Conservation (phyloP, 1,140 invertebrate species). For the Leptopilina boulardi region DNA sequence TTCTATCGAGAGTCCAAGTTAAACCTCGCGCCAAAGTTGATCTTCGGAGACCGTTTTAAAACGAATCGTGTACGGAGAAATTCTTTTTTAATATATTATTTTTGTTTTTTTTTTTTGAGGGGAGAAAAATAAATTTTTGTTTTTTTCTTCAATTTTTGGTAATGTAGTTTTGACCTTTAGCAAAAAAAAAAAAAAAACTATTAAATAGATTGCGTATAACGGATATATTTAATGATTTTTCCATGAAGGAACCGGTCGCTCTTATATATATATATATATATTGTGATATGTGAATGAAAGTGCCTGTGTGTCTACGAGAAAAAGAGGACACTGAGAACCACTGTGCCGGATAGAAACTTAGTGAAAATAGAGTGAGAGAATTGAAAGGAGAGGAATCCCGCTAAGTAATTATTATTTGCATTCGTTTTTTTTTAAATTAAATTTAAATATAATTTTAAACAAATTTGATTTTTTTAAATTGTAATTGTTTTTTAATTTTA, state of each 20-base stretch:
- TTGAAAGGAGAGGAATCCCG: neutral
- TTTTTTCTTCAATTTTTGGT: no score
- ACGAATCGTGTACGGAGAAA: neutral
- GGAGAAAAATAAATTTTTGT: neutral
- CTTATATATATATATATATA: no score
- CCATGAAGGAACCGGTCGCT: neutral
- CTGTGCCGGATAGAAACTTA: slow-evolving; percentile 15
- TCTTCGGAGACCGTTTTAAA: neutral
- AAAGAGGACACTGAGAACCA: slow-evolving; percentile 22
- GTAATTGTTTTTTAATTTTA: no score
- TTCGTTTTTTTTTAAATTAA: neutral
- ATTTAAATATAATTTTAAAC: no score
- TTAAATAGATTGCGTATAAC: neutral
- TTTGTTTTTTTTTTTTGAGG: neutral
- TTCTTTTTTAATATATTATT: no score
- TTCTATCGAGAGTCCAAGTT: slow-evolving; percentile 13
- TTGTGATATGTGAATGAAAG: slow-evolving; percentile 15
- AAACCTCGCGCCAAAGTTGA: slow-evolving; percentile 2
- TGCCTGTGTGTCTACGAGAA: neutral
- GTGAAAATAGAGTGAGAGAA: slow-evolving; percentile 14
- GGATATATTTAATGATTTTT: neutral
- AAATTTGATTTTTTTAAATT: no score
- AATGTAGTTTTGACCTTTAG: neutral
- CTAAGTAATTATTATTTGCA: neutral
- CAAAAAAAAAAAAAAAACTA: neutral